Evolutionary conservation across 1,140 invertebrate species (phyloP).

Genomic region (Physella acuta): DNA sequence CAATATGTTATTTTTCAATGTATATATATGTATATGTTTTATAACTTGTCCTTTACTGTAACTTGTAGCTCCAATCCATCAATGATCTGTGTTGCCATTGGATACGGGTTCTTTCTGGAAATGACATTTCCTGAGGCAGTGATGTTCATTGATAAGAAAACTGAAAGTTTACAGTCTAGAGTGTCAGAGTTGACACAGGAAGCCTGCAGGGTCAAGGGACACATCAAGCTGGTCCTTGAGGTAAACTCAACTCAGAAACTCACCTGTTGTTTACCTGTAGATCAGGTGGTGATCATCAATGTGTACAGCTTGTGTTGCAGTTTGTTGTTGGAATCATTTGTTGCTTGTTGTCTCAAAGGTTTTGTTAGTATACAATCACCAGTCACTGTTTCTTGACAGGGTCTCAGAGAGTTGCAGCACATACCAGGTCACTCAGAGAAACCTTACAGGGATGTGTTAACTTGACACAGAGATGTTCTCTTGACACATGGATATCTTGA

Average conservation of each 20-base stretch:
- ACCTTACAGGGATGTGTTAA: conserved; percentile 26
- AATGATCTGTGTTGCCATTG: conserved; percentile 73
- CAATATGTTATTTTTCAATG: no score
- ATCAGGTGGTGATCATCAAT: background rate
- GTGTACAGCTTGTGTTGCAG: background rate
- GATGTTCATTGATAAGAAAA: conserved; percentile 71
- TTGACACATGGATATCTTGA: no score
- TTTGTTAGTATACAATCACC: no score
- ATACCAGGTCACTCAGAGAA: conserved; percentile 15
- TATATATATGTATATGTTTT: no score
- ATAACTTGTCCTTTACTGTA: background rate
- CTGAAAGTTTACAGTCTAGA: conserved; percentile 66
- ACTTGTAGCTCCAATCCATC: conserved; percentile 65
- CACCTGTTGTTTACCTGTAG: background rate
- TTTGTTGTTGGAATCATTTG: no score
- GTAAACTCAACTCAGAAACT: conserved; percentile 25
- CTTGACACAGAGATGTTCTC: no score
- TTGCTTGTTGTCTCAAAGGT: no score
- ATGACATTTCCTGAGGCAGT: conserved; percentile 73
- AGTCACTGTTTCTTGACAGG: conserved; percentile 18
- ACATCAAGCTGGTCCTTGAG: conserved; percentile 74
- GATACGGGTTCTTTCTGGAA: conserved; percentile 75
- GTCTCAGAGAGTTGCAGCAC: conserved; percentile 28
- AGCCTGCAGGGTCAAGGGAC: conserved; percentile 72
- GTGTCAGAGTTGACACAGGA: conserved; percentile 67